Conservation (phyloP, 2,888 invertebrate species). For the Carpatolechia fugitivella region DNA sequence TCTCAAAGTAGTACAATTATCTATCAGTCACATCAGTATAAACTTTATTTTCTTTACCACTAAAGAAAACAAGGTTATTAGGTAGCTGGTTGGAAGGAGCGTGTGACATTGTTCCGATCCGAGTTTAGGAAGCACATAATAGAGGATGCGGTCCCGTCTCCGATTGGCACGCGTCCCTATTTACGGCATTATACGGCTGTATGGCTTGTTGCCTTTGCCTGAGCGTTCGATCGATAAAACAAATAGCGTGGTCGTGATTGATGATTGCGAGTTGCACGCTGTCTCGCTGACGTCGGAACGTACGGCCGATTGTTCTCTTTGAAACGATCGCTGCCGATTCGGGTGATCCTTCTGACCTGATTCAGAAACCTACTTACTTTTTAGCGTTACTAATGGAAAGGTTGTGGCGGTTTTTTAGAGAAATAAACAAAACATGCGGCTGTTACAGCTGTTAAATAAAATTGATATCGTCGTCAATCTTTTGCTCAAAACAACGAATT, state of each 20-base stretch:
- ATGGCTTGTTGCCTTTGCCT: background rate
- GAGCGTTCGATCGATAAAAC: slow-evolving; percentile 56
- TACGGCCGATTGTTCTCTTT: slow-evolving; percentile 42
- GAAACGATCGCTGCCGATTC: slow-evolving; percentile 30
- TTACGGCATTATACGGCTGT: slow-evolving; percentile 4
- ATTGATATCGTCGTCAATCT: too few relatives aligned
- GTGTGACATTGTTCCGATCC: slow-evolving; percentile 31
- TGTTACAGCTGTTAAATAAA: too few relatives aligned
- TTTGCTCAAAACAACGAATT: too few relatives aligned
- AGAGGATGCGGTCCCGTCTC: slow-evolving; percentile 38
- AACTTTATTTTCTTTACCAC: too few relatives aligned
- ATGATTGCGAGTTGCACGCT: slow-evolving; percentile 37
- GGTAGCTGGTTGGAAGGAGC: too few relatives aligned
- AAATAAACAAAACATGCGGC: too few relatives aligned
- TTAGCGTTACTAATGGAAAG: too few relatives aligned
- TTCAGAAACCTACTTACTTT: slow-evolving; percentile 28
- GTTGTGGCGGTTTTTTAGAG: too few relatives aligned
- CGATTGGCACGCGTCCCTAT: slow-evolving; percentile 51
- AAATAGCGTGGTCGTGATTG: slow-evolving; percentile 72
- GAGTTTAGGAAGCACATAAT: slow-evolving; percentile 22
- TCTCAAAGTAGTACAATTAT: too few relatives aligned
- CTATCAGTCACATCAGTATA: too few relatives aligned
- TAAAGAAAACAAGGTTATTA: too few relatives aligned
- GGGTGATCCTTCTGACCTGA: slow-evolving; percentile 24
- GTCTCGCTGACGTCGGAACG: slow-evolving; percentile 26